These are phyloP conservation scores for Galeruca laticollis DNA, from an alignment of 2,888 invertebrate species.

Conservation along the genomic window DNA sequence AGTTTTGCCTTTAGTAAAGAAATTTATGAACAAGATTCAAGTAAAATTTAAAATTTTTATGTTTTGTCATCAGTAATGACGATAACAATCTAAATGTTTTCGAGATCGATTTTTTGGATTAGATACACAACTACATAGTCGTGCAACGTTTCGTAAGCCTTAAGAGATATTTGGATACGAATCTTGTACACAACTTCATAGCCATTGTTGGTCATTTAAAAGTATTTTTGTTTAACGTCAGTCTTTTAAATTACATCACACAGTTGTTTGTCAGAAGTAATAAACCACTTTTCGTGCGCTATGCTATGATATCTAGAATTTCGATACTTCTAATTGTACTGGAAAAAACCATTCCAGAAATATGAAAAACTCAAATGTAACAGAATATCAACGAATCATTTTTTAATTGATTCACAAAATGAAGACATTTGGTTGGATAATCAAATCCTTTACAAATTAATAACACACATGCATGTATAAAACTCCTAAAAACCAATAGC, in stretches of 20 bases:
- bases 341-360: neutral
- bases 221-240: neutral
- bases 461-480: too few species aligned
- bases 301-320: neutral
- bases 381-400: too few species aligned
- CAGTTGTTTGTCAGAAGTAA: too few species aligned
- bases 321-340: neutral
- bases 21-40: neutral
- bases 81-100: neutral
- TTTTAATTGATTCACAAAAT: too few species aligned
- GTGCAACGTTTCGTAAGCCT: too few species aligned
- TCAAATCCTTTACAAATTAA: too few species aligned
- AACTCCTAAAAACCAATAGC: too few species aligned
- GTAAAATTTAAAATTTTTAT: neutral
- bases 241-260: conserved; percentile 7
- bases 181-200: neutral
- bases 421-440: too few species aligned
- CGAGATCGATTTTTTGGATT: too few species aligned
- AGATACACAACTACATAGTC: too few species aligned
- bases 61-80: neutral
- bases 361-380: neutral
- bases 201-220: neutral
- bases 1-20: neutral
- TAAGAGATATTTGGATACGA: neutral
- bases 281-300: too few species aligned